A percentile compares a stretch with the other conserved stretches of the same genome.
Conservation (phyloP, 2,113 vertebrate genomes). For the Craseonycteris thonglongyai region DNA sequence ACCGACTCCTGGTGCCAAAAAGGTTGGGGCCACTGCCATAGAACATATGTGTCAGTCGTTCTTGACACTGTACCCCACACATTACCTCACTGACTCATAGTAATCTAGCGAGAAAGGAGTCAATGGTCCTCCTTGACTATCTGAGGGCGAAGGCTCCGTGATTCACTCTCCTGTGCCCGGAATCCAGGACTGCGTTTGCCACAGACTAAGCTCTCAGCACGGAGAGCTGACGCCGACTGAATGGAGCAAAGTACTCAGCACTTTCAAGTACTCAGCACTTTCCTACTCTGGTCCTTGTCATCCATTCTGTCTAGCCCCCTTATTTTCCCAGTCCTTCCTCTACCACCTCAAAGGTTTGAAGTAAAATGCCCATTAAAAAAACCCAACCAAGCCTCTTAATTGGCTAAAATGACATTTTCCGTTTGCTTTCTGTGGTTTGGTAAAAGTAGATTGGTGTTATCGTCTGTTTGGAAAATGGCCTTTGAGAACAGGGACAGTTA, state of each 20-base stretch:
- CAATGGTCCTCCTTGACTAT: accelerated
- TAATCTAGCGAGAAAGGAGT: background rate
- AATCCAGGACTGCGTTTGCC: background rate
- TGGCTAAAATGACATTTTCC: constrained; percentile 33
- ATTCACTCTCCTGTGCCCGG: background rate
- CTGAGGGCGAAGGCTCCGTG: background rate
- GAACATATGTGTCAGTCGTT: accelerated
- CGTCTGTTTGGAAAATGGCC: constrained; percentile 45
- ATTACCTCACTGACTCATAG: background rate
- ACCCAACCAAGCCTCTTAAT: constrained; percentile 23
- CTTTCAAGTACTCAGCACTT: too few relatives aligned
- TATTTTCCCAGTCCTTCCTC: background rate
- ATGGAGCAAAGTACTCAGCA: accelerated
- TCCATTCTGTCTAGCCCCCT: background rate
- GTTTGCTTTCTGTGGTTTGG: constrained; percentile 51
- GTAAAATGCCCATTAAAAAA: background rate
- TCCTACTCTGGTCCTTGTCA: background rate
- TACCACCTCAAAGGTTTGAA: background rate
- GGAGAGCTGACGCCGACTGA: accelerated
- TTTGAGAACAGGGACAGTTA: constrained; percentile 59
- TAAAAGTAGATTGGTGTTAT: background rate
- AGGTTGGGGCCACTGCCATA: too few relatives aligned
- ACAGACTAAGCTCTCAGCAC: background rate
- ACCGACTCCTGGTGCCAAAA: too few relatives aligned
- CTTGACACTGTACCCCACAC: accelerated